These are phyloP conservation scores for Galeopsomyia nigrocyanea DNA, from an alignment of 2,888 invertebrate species.

Conservation along the genomic window DNA sequence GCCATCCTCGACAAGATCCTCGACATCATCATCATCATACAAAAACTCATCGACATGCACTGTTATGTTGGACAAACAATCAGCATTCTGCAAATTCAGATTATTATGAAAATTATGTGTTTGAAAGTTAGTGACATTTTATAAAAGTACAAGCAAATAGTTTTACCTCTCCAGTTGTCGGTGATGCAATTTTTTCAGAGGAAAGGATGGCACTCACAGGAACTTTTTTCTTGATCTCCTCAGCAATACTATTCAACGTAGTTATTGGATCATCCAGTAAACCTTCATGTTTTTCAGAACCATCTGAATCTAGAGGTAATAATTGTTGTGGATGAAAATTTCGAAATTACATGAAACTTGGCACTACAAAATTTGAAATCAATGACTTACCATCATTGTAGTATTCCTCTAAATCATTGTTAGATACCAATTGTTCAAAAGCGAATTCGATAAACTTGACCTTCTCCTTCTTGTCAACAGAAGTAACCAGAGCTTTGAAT, in stretches of 20 bases:
- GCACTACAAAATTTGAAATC: background rate
- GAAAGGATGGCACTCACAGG: constrained; percentile 56
- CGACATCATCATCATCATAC: constrained; percentile 76
- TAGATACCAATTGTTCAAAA: constrained; percentile 3
- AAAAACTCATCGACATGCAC: constrained; percentile 80
- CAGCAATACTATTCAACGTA: constrained; percentile 50
- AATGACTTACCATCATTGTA: background rate
- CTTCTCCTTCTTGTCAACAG: constrained; percentile 2
- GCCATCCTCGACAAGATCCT: constrained; percentile 71
- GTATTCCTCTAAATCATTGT: too few species aligned
- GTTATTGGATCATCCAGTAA: constrained; percentile 53
- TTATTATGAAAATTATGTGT: constrained; percentile 47
- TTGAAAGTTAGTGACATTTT: constrained; percentile 1
- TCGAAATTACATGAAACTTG: background rate
- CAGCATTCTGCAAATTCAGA: constrained; percentile 71
- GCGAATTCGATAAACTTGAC: constrained; percentile 17
- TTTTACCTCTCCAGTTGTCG: constrained; percentile 56
- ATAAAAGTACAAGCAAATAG: background rate
- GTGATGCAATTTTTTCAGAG: constrained; percentile 55
- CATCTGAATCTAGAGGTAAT: background rate
- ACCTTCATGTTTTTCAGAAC: constrained; percentile 36
- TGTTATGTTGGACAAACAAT: constrained; percentile 72
- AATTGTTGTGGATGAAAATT: background rate
- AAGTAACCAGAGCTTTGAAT: constrained; percentile 3
- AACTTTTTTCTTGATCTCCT: constrained; percentile 55